Percentiles rank a stretch among this genome's conserved stretches.
Conservation (phyloP, 2,888 invertebrate genomes). For the Brachypalpus laphriformis region DNA sequence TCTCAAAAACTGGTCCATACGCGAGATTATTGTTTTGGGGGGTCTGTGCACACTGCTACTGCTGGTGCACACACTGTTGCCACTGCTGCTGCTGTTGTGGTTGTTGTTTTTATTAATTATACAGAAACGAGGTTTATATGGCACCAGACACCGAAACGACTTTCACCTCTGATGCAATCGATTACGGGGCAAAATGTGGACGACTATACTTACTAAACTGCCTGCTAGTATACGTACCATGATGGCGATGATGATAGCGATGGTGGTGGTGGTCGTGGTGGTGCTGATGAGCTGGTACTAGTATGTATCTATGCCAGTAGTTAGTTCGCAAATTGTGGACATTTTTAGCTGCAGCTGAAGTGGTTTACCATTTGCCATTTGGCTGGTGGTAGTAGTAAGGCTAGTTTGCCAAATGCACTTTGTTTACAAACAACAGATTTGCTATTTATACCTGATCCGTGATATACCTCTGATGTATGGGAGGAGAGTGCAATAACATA, state of each 20-base stretch:
- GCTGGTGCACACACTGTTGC: constrained; percentile 4
- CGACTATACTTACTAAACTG: constrained; percentile 41
- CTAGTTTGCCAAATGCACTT: constrained; percentile 61
- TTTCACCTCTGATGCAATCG: constrained; percentile 74
- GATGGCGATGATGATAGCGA: constrained; percentile 29
- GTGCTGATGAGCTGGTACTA: constrained; percentile 17
- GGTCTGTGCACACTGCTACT: constrained; percentile 17
- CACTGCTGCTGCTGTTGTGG: constrained; percentile 23
- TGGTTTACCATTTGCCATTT: constrained; percentile 19
- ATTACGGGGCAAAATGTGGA: constrained; percentile 71
- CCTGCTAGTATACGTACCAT: constrained; percentile 38
- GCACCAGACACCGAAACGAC: constrained; percentile 74
- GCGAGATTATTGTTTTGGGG: constrained; percentile 34
- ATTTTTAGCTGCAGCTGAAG: not conserved
- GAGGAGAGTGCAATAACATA: constrained; percentile 14
- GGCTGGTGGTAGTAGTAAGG: constrained; percentile 7
- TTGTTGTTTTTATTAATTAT: constrained; percentile 70
- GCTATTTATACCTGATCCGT: not conserved
- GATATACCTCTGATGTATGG: not conserved
- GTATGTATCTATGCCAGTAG: constrained; percentile 46
- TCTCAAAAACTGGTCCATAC: constrained; percentile 62
- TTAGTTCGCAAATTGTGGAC: constrained; percentile 49
- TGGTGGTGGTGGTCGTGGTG: constrained; percentile 16
- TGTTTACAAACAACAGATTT: constrained; percentile 37
- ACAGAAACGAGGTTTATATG: constrained; percentile 74